Conservation (phyloP, 2,113 vertebrate species). For the Chloropsis cyanopogon region DNA sequence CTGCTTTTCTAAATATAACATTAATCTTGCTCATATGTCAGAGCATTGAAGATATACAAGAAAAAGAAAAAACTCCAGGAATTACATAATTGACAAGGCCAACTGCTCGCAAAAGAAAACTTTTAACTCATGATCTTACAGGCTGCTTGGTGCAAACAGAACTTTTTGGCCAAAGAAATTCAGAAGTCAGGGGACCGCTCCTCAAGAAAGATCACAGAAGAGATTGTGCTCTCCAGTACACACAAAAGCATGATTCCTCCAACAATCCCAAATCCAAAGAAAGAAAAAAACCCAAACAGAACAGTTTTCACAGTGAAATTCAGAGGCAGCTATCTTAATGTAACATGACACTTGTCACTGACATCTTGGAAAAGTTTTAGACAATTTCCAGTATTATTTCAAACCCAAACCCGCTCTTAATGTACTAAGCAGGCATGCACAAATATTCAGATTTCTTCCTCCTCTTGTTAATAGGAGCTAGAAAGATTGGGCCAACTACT, state of each 20-base stretch:
- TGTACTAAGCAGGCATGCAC: fast-evolving
- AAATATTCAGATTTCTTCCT: not conserved
- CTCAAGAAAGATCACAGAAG: not conserved
- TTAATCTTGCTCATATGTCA: not conserved
- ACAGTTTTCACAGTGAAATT: not conserved
- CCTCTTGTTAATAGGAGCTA: not conserved
- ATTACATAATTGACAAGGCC: not conserved
- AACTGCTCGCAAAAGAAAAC: not conserved
- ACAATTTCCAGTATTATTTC: not conserved
- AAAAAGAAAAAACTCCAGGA: not conserved
- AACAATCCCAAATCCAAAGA: not conserved
- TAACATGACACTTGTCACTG: not conserved
- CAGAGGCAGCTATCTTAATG: conserved; percentile 2
- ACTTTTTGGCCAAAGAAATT: not conserved
- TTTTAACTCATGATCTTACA: not conserved
- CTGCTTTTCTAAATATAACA: not conserved
- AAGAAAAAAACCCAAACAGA: not conserved
- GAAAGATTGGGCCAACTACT: not conserved
- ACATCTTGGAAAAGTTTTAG: not conserved
- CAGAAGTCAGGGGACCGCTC: not conserved
- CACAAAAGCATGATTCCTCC: not conserved
- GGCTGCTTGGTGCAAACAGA: not conserved
- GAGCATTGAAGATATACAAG: not conserved
- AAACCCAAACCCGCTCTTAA: not conserved
- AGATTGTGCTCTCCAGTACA: not conserved